Base-by-base conservation (phyloP, 1,140 invertebrate genomes). In the Papilio polyxenes region DNA sequence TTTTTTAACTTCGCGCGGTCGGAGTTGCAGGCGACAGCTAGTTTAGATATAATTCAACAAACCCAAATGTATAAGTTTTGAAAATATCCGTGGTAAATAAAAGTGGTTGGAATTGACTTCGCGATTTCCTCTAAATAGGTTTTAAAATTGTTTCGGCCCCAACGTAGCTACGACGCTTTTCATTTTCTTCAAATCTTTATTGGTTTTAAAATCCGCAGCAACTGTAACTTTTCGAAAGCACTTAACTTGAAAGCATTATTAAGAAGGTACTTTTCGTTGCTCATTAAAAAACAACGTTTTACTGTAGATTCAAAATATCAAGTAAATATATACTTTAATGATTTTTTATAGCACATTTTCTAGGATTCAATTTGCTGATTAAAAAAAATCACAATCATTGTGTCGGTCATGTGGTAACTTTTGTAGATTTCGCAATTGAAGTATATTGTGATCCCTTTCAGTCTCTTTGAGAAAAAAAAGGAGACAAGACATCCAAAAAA, bases 151-250 rank as follows among this genome's bases (percentile, higher is more conserved):
- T 69, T 69, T 69, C 65, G 23, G 13, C 23, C 65, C 20, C 20
- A 59, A 59, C 59, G 31, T 69, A 15, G 23, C 65, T 31, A 65
- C 59, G 23, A 10, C 20, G 10, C 11, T 31, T 69, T 69, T 69
- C 65, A 15, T 69, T 69, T 69, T 69, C 65, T 69, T 65, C 23
- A 65, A 65, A 65, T 31, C 62, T 31, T 37, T 69, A 69, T 69
- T 69, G 65, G 65, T 31, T 69, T 69, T 69, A 37, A 69, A 69
- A 37, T 13, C 65, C 62, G 3, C 11, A 31, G 31, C 65, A 69
- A 69, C 65, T 69, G 13, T 69, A 69, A 69, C 23, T 69, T 69
- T 62, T 62, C 17, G 13, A 37, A 69, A 37, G 65, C 65, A 69
- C 65, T 69, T 69, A 13, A 69, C 65, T 69, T 69, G 23, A 69